Evolutionary conservation across 2,888 invertebrate genomes (phyloP).

Genomic region (Digitonthophagus gazella): DNA sequence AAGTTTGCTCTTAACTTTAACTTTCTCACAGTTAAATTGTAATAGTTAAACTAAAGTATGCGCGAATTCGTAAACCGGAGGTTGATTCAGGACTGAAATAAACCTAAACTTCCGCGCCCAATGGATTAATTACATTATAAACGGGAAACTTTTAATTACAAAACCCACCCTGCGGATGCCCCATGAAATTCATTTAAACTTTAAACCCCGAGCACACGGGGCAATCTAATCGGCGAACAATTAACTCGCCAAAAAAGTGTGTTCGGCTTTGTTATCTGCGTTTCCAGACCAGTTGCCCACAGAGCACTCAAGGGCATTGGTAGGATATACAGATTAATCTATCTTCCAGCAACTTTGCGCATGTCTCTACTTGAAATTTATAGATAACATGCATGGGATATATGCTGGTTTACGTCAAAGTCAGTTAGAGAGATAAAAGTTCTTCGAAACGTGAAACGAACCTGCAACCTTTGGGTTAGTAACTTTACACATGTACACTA

Average conservation of each 20-base stretch:
- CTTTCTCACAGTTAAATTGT: too few species aligned
- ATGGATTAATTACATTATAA: not conserved
- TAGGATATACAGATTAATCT: slow-evolving; percentile 12
- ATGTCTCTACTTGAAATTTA: not conserved
- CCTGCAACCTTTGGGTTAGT: not conserved
- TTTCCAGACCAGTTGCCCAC: slow-evolving; percentile 13
- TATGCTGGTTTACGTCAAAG: not conserved
- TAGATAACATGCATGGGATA: not conserved
- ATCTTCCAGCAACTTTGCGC: slow-evolving; percentile 16
- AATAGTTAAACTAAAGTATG: not conserved
- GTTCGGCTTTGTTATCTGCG: slow-evolving; percentile 4
- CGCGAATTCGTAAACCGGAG: not conserved
- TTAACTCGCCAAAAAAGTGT: not conserved
- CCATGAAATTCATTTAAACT: not conserved
- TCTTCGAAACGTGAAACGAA: not conserved
- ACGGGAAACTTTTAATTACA: not conserved
- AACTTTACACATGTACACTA: too few species aligned
- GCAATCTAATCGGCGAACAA: not conserved
- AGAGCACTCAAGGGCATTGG: slow-evolving; percentile 3
- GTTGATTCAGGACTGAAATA: not conserved
- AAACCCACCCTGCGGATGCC: not conserved
- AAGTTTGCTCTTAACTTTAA: too few species aligned
- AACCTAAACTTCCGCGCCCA: not conserved
- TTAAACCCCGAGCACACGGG: not conserved
- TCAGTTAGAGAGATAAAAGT: not conserved